Conservation (phyloP, 2,797 vertebrate species). For the Fratercula arctica region DNA sequence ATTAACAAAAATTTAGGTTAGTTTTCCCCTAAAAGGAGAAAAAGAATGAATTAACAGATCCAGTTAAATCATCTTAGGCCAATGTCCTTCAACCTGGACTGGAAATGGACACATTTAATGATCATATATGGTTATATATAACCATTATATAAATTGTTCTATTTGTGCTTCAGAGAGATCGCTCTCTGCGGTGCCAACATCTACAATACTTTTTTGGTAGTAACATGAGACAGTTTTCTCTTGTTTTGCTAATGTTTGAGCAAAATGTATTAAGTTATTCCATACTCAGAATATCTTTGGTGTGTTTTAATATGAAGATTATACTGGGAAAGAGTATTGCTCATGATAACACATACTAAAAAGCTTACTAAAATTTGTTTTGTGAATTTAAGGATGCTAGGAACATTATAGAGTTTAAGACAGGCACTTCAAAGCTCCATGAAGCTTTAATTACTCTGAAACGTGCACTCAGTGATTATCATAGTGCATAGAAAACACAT, state of each 20-base stretch:
- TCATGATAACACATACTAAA: not conserved
- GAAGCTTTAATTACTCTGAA: not conserved
- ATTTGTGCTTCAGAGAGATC: not conserved
- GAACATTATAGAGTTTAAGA: not conserved
- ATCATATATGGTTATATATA: not conserved
- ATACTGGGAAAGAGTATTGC: not conserved
- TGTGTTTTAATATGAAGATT: not conserved
- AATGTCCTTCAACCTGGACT: not conserved
- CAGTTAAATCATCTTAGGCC: not conserved
- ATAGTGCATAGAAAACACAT: not conserved
- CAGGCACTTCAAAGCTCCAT: not conserved
- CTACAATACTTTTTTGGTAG: not conserved
- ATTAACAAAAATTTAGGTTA: not conserved
- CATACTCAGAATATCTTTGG: not conserved
- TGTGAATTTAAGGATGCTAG: not conserved
- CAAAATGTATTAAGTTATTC: not conserved
- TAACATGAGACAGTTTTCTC: not conserved
- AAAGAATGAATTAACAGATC: not conserved
- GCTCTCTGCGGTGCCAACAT: not conserved
- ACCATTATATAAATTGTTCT: not conserved
- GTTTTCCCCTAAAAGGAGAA: not conserved
- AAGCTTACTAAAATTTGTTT: not conserved
- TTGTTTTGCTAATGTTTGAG: not conserved
- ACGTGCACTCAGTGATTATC: not conserved
- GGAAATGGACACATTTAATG: not conserved